These are phyloP conservation scores for Diorhabda elongata DNA, from an alignment of 1,140 invertebrate species.

Conservation along the genomic window DNA sequence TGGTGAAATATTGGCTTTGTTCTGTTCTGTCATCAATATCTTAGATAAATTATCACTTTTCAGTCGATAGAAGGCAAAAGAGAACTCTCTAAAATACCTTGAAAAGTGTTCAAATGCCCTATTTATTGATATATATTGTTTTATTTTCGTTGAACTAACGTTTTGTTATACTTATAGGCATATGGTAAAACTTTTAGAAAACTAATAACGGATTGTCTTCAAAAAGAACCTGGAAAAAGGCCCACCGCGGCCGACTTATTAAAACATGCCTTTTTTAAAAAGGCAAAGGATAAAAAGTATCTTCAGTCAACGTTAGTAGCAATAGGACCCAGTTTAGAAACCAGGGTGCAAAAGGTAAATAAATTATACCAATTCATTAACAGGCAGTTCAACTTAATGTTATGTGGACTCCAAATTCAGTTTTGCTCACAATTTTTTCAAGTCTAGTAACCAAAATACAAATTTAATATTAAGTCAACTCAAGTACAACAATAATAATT, in stretches of 20 bases:
- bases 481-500: not conserved
- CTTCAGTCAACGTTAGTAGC: constrained; percentile 85
- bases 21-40: too few species aligned
- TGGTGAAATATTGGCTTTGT: too few species aligned
- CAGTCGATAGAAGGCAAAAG: too few species aligned
- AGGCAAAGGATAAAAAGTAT: constrained; percentile 96
- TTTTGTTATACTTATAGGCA: constrained; percentile 46
- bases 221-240: constrained; percentile 91
- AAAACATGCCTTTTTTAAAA: constrained; percentile 99
- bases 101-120: not conserved
- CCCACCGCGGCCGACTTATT: constrained; percentile 96
- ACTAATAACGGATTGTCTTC: constrained; percentile 90
- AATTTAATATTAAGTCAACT: too few species aligned
- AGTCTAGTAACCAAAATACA: too few species aligned
- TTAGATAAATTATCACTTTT: too few species aligned
- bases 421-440: too few species aligned
- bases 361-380: not conserved
- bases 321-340: constrained; percentile 81
- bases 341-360: constrained; percentile 79
- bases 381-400: too few species aligned
- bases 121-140: not conserved
- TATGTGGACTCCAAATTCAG: too few species aligned
- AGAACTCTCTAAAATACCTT: too few species aligned
- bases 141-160: not conserved
- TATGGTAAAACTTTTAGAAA: constrained; percentile 97